Evolutionary conservation across 2,888 invertebrate genomes (phyloP).

Genomic region (Meteorus cinctellus): DNA sequence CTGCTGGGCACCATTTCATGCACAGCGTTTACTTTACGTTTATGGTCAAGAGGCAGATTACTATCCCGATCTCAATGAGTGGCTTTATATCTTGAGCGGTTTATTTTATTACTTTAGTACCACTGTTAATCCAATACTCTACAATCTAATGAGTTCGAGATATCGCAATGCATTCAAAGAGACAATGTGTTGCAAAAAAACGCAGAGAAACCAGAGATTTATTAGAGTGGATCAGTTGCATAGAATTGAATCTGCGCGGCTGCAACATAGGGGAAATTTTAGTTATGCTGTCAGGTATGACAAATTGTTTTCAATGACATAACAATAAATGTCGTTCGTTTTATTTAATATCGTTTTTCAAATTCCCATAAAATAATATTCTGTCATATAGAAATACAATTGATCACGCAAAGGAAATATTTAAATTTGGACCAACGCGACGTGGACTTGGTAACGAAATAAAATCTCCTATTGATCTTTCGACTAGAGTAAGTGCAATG

Average conservation of each 20-base stretch:
- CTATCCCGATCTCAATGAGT: slow-evolving; percentile 82
- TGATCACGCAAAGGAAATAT: slow-evolving; percentile 58
- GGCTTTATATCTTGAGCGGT: slow-evolving; percentile 86
- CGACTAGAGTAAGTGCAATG: slow-evolving; percentile 20
- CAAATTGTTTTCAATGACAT: no score
- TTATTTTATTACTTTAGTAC: slow-evolving; percentile 87
- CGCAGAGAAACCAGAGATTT: slow-evolving; percentile 9
- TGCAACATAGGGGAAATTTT: slow-evolving; percentile 38
- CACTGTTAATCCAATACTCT: slow-evolving; percentile 91
- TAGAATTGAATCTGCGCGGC: slow-evolving; percentile 36
- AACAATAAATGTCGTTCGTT: not conserved
- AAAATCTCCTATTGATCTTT: slow-evolving; percentile 40
- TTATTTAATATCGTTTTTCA: not conserved
- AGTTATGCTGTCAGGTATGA: slow-evolving; percentile 53
- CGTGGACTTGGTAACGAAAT: slow-evolving; percentile 39
- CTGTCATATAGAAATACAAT: slow-evolving; percentile 56
- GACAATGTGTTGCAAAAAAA: slow-evolving; percentile 79
- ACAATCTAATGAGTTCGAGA: slow-evolving; percentile 86
- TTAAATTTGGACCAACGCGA: slow-evolving; percentile 52
- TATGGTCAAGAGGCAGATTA: slow-evolving; percentile 80
- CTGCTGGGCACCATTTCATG: slow-evolving; percentile 97
- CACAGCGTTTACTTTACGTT: slow-evolving; percentile 89
- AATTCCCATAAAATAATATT: no score
- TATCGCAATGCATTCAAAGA: slow-evolving; percentile 87
- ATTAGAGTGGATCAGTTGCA: slow-evolving; percentile 21